phyloP scores from a whole-genome alignment of 2,888 invertebrate genomes.

The Monoplex corrugatus region DNA sequence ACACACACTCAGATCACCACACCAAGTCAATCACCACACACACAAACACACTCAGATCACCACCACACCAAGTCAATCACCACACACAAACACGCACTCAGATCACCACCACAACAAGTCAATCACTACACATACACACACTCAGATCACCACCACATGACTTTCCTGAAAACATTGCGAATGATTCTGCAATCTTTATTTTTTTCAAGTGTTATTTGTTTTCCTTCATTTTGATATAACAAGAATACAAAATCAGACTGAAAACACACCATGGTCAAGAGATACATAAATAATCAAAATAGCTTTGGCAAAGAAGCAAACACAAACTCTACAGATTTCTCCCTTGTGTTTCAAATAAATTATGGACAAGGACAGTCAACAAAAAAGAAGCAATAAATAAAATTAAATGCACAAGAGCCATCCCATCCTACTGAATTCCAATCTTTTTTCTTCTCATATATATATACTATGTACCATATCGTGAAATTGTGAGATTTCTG shows the following conservation, averaged over 20 bases:
- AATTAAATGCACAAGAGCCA: not conserved
- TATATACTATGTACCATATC: too few relatives aligned
- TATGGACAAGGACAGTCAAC: not conserved
- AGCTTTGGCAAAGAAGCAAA: not conserved
- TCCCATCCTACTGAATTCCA: not conserved
- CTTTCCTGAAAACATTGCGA: too few relatives aligned
- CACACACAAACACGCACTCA: too few relatives aligned
- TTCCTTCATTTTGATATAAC: not conserved
- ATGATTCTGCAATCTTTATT: slow-evolving; percentile 19
- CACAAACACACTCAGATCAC: too few relatives aligned
- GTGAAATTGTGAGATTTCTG: too few relatives aligned
- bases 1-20: too few relatives aligned
- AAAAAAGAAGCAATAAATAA: not conserved
- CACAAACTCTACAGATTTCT: not conserved
- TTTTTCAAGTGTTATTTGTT: not conserved
- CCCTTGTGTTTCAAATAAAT: not conserved
- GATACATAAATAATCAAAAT: not conserved
- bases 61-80: too few relatives aligned
- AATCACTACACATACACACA: too few relatives aligned
- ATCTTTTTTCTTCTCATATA: too few relatives aligned
- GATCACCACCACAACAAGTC: too few relatives aligned
- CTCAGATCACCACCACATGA: too few relatives aligned
- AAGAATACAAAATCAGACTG: slow-evolving; percentile 24
- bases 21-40: too few relatives aligned
- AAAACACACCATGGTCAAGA: slow-evolving; percentile 18